Percentiles rank a stretch among this genome's conserved stretches.
phyloP scores from a whole-genome alignment of 2,888 invertebrate species.

The Epirrita christyi region DNA sequence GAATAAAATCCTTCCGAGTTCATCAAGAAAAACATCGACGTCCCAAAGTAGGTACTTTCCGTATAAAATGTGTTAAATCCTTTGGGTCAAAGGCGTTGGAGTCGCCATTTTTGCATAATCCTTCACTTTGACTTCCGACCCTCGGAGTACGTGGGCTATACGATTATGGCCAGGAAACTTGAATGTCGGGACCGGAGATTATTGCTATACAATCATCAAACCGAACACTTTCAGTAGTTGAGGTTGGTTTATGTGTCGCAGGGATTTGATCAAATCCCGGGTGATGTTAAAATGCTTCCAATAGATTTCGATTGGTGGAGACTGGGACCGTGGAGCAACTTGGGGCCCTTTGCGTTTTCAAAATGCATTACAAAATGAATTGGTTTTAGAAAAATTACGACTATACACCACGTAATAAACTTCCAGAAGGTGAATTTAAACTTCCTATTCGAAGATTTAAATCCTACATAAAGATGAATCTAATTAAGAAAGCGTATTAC shows the following conservation, averaged over 20 bases:
- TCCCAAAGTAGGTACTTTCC: neutral
- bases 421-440: too few species aligned
- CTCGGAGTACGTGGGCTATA: constrained; percentile 10
- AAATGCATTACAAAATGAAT: too few species aligned
- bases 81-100: neutral
- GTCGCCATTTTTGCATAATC: constrained; percentile 27
- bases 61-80: neutral
- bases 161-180: constrained; percentile 3
- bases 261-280: neutral
- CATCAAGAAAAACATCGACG: constrained; percentile 9
- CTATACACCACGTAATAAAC: too few species aligned
- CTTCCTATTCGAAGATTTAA: too few species aligned
- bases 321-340: too few species aligned
- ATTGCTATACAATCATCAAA: constrained; percentile 3
- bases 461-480: too few species aligned
- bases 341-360: too few species aligned
- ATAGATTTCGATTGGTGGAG: too few species aligned
- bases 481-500: too few species aligned
- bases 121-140: constrained; percentile 26
- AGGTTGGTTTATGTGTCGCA: neutral
- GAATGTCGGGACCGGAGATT: constrained; percentile 23
- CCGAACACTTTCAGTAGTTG: constrained; percentile 9
- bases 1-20: neutral
- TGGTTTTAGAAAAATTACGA: too few species aligned
- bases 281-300: too few species aligned